A percentile compares a stretch with the other conserved stretches of the same genome.
phyloP scores from a whole-genome alignment of 2,797 vertebrate species.

The Meda fulgida region DNA sequence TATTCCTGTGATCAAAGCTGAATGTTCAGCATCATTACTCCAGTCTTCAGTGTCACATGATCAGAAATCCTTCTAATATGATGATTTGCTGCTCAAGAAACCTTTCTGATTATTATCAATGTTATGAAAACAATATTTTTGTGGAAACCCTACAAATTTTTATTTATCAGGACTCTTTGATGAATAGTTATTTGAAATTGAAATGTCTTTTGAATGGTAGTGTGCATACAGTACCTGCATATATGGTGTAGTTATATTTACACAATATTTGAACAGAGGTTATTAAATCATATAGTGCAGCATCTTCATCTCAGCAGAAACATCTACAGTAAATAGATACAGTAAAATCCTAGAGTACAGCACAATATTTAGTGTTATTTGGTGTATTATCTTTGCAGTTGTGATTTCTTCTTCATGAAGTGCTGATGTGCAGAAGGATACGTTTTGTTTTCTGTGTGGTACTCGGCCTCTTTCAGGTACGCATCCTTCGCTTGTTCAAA shows the following conservation, averaged over 20 bases:
- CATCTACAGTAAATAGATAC: not conserved
- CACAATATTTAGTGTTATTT: not conserved
- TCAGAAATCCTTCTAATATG: not conserved
- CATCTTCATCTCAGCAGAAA: not conserved
- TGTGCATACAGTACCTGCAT: not conserved
- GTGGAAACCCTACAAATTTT: not conserved
- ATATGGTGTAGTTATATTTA: not conserved
- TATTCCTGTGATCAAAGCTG: not conserved
- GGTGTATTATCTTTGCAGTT: not conserved
- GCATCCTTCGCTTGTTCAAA: constrained; percentile 97
- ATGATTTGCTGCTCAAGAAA: not conserved
- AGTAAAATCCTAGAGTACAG: not conserved
- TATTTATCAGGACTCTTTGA: not conserved
- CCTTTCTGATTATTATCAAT: not conserved
- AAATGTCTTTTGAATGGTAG: not conserved
- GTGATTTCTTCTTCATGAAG: not conserved
- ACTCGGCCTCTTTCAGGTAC: constrained; percentile 92
- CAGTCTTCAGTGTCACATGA: not conserved
- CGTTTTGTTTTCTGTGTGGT: constrained; percentile 95
- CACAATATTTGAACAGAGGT: not conserved
- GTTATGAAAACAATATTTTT: not conserved
- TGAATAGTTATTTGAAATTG: not conserved
- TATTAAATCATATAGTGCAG: not conserved
- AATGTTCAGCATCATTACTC: not conserved
- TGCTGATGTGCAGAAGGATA: constrained; percentile 84